Conservation (phyloP, 1,140 invertebrate species). For the Drosophila baimaii region DNA sequence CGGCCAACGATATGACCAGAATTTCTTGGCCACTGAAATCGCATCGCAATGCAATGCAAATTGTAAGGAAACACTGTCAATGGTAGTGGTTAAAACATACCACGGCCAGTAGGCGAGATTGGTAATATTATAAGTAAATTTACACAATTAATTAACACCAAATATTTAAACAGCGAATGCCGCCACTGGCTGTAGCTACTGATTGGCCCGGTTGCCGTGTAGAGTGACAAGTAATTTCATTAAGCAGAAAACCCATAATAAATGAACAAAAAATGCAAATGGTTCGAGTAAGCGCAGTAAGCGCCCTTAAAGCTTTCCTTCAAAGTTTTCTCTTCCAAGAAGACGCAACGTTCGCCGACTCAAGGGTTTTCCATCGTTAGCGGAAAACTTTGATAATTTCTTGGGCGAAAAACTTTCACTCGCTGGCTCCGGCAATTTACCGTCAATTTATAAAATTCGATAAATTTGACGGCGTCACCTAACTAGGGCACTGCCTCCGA, state of each 20-base stretch:
- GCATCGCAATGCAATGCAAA: background rate
- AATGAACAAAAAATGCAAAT: background rate
- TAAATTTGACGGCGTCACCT: conserved; percentile 46
- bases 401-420: conserved; percentile 47
- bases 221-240: conserved; percentile 45
- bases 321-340: background rate
- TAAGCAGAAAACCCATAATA: conserved; percentile 14
- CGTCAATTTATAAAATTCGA: conserved; percentile 54
- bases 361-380: conserved; percentile 18
- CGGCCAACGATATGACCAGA: background rate
- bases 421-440: conserved; percentile 11
- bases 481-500: conserved; percentile 30
- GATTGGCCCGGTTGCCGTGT: background rate
- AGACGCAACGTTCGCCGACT: background rate
- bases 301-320: conserved; percentile 7
- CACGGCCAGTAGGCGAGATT: background rate
- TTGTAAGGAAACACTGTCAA: conserved; percentile 2
- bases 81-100: background rate
- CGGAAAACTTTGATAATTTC: conserved; percentile 46
- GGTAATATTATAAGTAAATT: conserved; percentile 7
- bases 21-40: conserved; percentile 8
- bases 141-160: conserved; percentile 15
- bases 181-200: conserved; percentile 20
- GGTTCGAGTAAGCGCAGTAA: background rate
- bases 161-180: conserved; percentile 33